Base-by-base conservation (phyloP, 2,113 vertebrate species). In the Oncorhynchus mykiss region DNA sequence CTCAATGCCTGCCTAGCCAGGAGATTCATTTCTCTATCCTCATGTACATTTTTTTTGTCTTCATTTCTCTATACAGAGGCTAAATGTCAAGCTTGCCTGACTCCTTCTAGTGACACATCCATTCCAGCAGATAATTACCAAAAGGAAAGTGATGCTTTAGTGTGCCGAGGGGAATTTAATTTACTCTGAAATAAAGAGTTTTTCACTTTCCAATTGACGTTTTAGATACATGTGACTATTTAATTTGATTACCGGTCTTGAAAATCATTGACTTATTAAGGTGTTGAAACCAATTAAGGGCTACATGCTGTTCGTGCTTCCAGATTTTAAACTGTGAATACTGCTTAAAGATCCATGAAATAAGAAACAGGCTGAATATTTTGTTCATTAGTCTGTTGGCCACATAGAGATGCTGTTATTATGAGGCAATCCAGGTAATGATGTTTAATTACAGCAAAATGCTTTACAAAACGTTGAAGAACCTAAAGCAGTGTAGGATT, bases 71-170 rank as follows among this genome's bases (percentile, higher is more conserved):
- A 94, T 96, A 96, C 96, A 97, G 95, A 98, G 96, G 96, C 94
- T 97, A 96, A 98, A 97, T 98, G 97, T 98, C 96, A 98, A 96
- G 95, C 95, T 95, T 96, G 96, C 96, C 96, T 92, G 93, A 91
- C 92, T 97, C 95, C 95, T 94, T 94, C 96, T 92, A 95, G 95
- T 97, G 96, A 99, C 97, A 99, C 96, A 95, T 98, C 96, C 95
- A 97, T 98, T 96, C 96, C 97, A 96, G 95, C 95, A 98, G 95
- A 98, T 99, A 98, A 99, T 99, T 99, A 99, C 96, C 97, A 98
- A 98, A 98, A 97, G 96, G 97, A 97, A 99, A 99, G 98, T 97
- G 97, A 98, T 97, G 96, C 96, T 97, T 98, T 97, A 96, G 96
- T 97, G 95, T 96, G 96, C 94, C 92, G 93, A 94, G 94, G 95